phyloP scores from a whole-genome alignment of 2,888 invertebrate genomes.

The Dasysyrphus tricinctus region DNA sequence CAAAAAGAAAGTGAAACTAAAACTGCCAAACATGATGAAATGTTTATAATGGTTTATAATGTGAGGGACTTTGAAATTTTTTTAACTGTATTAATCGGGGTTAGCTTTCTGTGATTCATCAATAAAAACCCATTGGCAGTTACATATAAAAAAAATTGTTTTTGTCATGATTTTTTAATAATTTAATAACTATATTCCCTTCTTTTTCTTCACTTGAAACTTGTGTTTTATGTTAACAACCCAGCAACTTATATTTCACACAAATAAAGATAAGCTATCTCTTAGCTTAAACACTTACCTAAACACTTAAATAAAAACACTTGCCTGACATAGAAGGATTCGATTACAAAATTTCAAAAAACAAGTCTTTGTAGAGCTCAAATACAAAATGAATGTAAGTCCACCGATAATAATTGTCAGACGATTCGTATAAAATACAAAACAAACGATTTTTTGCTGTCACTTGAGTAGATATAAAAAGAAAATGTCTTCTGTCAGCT shows the following conservation, averaged over 20 bases:
- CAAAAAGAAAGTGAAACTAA: no score
- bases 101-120: no score
- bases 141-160: no score
- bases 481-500: slow-evolving; percentile 37
- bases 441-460: slow-evolving; percentile 44
- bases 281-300: not conserved
- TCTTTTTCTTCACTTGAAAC: no score
- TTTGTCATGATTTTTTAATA: no score
- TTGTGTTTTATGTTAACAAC: no score
- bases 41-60: no score
- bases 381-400: slow-evolving; percentile 41
- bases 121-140: no score
- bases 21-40: no score
- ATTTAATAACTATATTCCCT: no score
- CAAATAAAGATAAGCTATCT: not conserved
- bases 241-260: not conserved
- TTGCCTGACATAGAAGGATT: not conserved
- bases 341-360: not conserved
- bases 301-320: not conserved
- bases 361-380: slow-evolving; percentile 6
- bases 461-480: slow-evolving; percentile 22
- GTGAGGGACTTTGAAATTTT: no score
- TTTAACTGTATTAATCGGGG: no score
- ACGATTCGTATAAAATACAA: slow-evolving; percentile 56
- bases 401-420: slow-evolving; percentile 47